Base-by-base conservation (phyloP, 2,888 invertebrate species). In the Spatulosminthurus flaviceps region DNA sequence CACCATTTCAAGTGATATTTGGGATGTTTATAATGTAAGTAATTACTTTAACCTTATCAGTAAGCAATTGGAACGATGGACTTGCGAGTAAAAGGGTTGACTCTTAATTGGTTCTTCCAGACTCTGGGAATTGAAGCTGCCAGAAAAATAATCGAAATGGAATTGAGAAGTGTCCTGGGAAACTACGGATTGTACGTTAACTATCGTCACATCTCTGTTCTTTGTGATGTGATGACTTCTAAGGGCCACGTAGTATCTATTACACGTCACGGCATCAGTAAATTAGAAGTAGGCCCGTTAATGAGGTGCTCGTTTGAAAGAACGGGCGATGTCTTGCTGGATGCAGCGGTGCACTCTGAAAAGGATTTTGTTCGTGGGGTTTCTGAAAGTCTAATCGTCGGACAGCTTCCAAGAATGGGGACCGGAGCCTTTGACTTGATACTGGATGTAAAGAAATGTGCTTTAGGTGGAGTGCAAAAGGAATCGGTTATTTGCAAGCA, bases 161-260 rank as follows among this genome's bases (percentile, higher is more conserved):
- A 99, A 91, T 98, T 99, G 97, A 97, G 98, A 87, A 95, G 97
- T 86, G 99, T 99, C 72, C 91, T 99, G 87, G 96, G 97, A 88
- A 99, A 99, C 90, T 99, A 99, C 88, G 99, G 99, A 86, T 92
- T 99, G 70, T 99, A 99, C 90, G 99, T 99, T 87, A 99, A 99
- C 91, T 99, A 99, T 88, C 95, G 99, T 51, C 99, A 99, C 89
- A 92, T 99, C 88, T 98, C 99, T 24, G 91, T 99, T 88, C 92
- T 99, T 87, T 99, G 99, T 90, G 99, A 99, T 89, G 97, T 99
- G 2, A 99, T 99, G 99, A 99, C 99, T 1, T 97, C 98, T 26
- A 99, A 99, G 89, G 99, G 99, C 87, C 98, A 99, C 89, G 92
- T 99, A 88, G 99, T 99, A 99, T 98, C 99, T 84, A 99, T 99